Evolutionary conservation across 2,113 vertebrate species (phyloP).

Genomic region (Numenius arquata): DNA sequence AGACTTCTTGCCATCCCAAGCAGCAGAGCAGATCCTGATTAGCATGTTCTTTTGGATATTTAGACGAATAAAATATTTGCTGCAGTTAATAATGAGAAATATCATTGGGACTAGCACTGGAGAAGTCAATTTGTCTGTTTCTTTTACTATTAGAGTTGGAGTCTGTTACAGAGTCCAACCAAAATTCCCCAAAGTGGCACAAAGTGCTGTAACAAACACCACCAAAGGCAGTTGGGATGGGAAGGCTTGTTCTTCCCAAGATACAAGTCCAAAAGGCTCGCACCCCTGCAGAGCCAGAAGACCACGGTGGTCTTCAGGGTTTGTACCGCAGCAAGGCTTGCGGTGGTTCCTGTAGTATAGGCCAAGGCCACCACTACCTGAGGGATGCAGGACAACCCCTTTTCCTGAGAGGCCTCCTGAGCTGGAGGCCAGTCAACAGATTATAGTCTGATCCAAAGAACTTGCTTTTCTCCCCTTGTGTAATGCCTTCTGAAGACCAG

Average conservation of each 20-base stretch:
- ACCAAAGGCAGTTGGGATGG: neutral
- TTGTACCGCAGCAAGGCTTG: neutral
- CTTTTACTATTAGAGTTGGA: neutral
- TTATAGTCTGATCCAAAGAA: neutral
- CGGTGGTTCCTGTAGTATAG: fast-evolving
- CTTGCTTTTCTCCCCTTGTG: neutral
- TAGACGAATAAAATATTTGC: neutral
- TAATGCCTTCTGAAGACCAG: neutral
- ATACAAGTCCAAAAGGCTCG: neutral
- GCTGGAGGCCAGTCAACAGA: neutral
- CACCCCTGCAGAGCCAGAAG: neutral
- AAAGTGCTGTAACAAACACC: neutral
- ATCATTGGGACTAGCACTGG: neutral
- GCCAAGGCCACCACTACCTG: neutral
- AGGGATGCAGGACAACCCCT: neutral
- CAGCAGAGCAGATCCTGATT: neutral
- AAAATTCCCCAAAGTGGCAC: neutral
- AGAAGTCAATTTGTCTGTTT: neutral
- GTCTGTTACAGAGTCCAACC: neutral
- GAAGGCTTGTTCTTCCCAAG: neutral
- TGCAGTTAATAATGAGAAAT: neutral
- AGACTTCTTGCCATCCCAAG: neutral
- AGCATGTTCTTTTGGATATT: neutral
- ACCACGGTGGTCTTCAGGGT: neutral
- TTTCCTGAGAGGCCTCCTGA: neutral